Percentiles rank a stretch among this genome's conserved stretches.
Evolutionary conservation across 2,797 vertebrate species (phyloP).

Genomic region (Clarias pachynema): DNA sequence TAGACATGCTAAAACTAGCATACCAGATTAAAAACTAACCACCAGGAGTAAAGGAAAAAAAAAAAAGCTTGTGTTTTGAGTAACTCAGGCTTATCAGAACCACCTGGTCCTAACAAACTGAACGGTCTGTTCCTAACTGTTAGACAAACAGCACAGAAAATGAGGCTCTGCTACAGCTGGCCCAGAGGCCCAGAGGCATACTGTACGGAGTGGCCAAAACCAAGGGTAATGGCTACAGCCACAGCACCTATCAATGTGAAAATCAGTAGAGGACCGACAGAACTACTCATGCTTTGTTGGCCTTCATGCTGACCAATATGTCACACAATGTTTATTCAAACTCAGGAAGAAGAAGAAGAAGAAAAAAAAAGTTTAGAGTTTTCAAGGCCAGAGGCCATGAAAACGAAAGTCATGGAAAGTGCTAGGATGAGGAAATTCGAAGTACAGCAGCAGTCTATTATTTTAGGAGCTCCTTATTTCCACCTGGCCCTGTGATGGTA

Average conservation of each 20-base stretch:
- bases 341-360: neutral
- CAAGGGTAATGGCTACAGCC: constrained; percentile 18
- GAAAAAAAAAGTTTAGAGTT: constrained; percentile 39
- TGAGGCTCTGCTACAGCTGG: neutral
- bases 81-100: constrained; percentile 47
- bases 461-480: constrained; percentile 42
- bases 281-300: constrained; percentile 34
- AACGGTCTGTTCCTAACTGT: constrained; percentile 42
- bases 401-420: constrained; percentile 38
- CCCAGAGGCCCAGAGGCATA: constrained; percentile 19
- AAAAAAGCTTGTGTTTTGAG: constrained; percentile 27
- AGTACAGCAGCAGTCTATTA: constrained; percentile 45
- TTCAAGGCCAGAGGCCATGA: constrained; percentile 40
- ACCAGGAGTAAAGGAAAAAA: neutral
- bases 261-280: constrained; percentile 28
- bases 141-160: constrained; percentile 33
- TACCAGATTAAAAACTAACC: neutral
- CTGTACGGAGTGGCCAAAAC: constrained; percentile 22
- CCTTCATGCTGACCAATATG: constrained; percentile 34
- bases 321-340: constrained; percentile 44
- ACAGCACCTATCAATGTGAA: neutral
- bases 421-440: constrained; percentile 43
- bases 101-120: constrained; percentile 52
- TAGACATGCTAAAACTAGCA: neutral
- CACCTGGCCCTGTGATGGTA: constrained; percentile 42